Base-by-base conservation (phyloP, 2,797 vertebrate genomes). In the Masticophis lateralis region DNA sequence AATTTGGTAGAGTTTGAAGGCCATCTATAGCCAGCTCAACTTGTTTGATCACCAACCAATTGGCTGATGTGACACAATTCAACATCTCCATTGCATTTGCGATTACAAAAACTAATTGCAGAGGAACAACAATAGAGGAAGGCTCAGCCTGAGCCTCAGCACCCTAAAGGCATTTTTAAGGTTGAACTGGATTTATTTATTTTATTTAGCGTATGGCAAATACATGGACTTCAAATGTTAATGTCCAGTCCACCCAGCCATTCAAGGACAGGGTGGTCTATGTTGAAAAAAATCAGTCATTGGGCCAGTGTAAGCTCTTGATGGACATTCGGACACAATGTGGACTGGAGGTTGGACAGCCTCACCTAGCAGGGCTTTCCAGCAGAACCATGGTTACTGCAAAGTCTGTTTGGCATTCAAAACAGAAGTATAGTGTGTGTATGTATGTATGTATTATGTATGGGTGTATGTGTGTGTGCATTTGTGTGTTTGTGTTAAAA, bases 381-480 rank as follows among this genome's bases (percentile, higher is more conserved):
- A 69, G n/a, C 66, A 43, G 37, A 79, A 79, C 32, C 69, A 79
- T 74, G 2, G n/a, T 74, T 74, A 74, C 16, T 37, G 32, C n/a
- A 74, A 74, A 74, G n/a, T 37, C 6, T 74, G n/a, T 74, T 74
- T 37, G 32, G n/a, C 66, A 74, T 37, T 74, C 66, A 37, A 18
- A 69, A 32, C 66, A 69, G n/a, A 74, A 74, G 32, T 32, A n/a
- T 14, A 16, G 5, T 6, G 3, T 57, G 3, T 56, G 12, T 56
- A 2, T 56, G 3, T 56, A 4, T 56, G 4, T 57, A 1, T 59
- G 5, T 37, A 37, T 37, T 56, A 7, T 56, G 3, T 56, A 4
- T 56, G 4, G 18, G 0, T 22, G 5, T 59, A 0, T 59, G 18
- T 59, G 2, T 59, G 5, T 59, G 1, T 59, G 5, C 5, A 5